Percentiles rank a stretch among this genome's conserved stretches.
phyloP scores from a whole-genome alignment of 2,113 vertebrate genomes.

The Sus scrofa region T2T-Sscrofa CM000812.6:205191501-205192000 shows the following conservation, averaged over 20 bases:
- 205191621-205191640: conserved; percentile 23
- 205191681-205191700: conserved; percentile 90
- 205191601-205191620: background rate
- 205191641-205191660: background rate
- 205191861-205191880: conserved; percentile 90
- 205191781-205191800: conserved; percentile 82
- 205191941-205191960: background rate
- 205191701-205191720: conserved; percentile 88
- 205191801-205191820: background rate
- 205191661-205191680: conserved; percentile 81
- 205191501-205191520: conserved; percentile 28
- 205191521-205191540: background rate
- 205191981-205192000: background rate
- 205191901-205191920: background rate
- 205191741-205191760: conserved; percentile 89
- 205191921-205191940: background rate
- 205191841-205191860: conserved; percentile 87
- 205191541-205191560: background rate
- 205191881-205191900: conserved; percentile 73
- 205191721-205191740: conserved; percentile 89
- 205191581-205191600: background rate
- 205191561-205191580: background rate
- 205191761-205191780: conserved; percentile 86
- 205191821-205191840: conserved; percentile 76
- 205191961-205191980: background rate